Percentiles rank a stretch among this genome's conserved stretches.
Conservation (phyloP, 2,888 invertebrate species). For the Pharmacophagus antenor region DNA sequence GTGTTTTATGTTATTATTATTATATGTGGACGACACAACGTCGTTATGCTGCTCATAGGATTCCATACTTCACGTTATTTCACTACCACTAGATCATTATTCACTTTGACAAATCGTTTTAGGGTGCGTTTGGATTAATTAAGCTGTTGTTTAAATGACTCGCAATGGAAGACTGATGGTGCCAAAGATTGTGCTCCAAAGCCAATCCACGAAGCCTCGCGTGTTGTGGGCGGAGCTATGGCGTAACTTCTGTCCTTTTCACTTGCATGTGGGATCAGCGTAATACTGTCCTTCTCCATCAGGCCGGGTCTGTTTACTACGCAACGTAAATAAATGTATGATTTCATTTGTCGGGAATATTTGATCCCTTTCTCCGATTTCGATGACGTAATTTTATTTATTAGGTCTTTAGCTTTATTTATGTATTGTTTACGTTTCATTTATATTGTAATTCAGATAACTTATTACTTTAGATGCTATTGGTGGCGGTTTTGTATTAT, state of each 20-base stretch:
- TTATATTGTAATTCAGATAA: background rate
- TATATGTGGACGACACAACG: constrained; percentile 59
- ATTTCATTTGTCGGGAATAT: constrained; percentile 64
- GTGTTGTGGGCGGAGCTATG: constrained; percentile 60
- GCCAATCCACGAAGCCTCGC: constrained; percentile 63
- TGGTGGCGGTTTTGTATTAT: too few species aligned
- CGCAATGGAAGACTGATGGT: constrained; percentile 71
- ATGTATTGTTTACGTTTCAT: constrained; percentile 9
- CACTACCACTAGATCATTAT: constrained; percentile 47
- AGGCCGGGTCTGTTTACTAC: constrained; percentile 55
- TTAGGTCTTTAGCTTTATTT: constrained; percentile 25
- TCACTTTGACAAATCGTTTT: constrained; percentile 53
- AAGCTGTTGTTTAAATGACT: constrained; percentile 61
- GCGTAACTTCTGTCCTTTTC: constrained; percentile 42
- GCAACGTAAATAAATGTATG: constrained; percentile 69
- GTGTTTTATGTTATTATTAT: constrained; percentile 58
- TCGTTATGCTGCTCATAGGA: constrained; percentile 67
- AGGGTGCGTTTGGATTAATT: constrained; percentile 47
- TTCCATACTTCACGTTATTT: constrained; percentile 50
- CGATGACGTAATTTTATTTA: constrained; percentile 54
- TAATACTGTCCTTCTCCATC: constrained; percentile 42
- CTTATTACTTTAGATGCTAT: too few species aligned
- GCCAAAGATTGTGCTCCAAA: constrained; percentile 55
- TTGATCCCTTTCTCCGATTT: constrained; percentile 50
- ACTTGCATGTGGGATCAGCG: constrained; percentile 24